Evolutionary conservation across 2,113 vertebrate species (phyloP), one percentile per base, ranked within the genome.

Genomic region (Anoplopoma fimbria): DNA sequence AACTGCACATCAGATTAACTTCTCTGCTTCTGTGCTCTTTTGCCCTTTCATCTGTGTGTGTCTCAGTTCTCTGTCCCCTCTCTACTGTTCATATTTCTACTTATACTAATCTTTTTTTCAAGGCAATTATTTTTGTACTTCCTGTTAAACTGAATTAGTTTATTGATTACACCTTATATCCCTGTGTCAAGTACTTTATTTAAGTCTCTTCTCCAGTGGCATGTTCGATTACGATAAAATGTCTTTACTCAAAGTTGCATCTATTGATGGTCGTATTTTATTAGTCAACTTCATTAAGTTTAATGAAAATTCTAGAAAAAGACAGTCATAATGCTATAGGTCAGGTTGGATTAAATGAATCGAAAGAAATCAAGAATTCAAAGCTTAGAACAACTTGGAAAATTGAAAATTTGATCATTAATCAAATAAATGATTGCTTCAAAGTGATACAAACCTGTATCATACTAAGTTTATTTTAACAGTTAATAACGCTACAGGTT

Each of bases 21-120:
- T 45, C 45, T 15, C 29, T 51, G 55, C 9, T 38, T 74, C 42
- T 68, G 25, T 80, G 67, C n/a, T 67, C 29, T 68, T 57, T 49
- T 38, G 58, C 36, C 13, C 49, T 77, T 45, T 69, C 23, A 69
- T 79, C 36, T 57, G 29, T 60, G 72, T 55, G 7, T 34, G 23
- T 68, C 60, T 38, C 53, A 19, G 42, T 45, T n/a, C 47, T 15
- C 19, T 21, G 19, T 49, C 17, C 65, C 23, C n/a, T 82, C 40
- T 34, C 38, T 47, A 2, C 40, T 63, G 2, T 53, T 63, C 6
- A 55, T n/a, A 40, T 49, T 51, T 71, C 34, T 7, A n/a, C 2
- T 19, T 15, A 13, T 42, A 2, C 13, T 55, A 31, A 29, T 36
- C 33, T 73, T 2, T 3, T 34, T n/a, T 42, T 25, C 10, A 1